A percentile compares a stretch with the other conserved stretches of the same genome.
Conservation (phyloP, 2,113 vertebrate species). For the Blennius ocellaris region DNA sequence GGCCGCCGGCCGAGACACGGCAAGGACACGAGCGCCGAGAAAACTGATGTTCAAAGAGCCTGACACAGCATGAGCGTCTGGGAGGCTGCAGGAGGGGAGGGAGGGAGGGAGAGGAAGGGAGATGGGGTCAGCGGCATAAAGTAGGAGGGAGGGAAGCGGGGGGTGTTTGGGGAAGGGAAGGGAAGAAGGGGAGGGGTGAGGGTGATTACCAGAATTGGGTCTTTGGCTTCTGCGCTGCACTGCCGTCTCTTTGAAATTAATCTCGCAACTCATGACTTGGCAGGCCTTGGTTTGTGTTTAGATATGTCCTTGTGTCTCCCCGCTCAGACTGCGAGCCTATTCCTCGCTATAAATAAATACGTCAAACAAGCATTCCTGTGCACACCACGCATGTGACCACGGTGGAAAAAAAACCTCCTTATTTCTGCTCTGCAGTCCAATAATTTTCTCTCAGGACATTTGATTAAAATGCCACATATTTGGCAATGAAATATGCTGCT, state of each 20-base stretch:
- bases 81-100: constrained; percentile 60
- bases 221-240: constrained; percentile 81
- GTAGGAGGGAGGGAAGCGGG: neutral
- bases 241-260: constrained; percentile 84
- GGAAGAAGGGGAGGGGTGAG: constrained; percentile 27
- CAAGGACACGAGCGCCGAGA: constrained; percentile 55
- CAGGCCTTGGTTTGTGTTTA: constrained; percentile 80
- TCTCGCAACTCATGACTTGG: constrained; percentile 86
- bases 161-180: neutral
- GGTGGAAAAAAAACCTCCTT: constrained; percentile 62
- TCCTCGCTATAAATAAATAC: constrained; percentile 77
- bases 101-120: constrained; percentile 6
- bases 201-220: constrained; percentile 83
- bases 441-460: constrained; percentile 32
- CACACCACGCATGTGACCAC: constrained; percentile 46
- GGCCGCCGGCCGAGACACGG: constrained; percentile 45
- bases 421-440: constrained; percentile 49
- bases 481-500: constrained; percentile 29
- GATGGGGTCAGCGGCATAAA: neutral
- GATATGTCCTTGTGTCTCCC: constrained; percentile 80
- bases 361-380: constrained; percentile 70
- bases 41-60: constrained; percentile 80
- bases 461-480: constrained; percentile 65
- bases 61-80: constrained; percentile 82
- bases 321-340: constrained; percentile 68